A percentile compares a stretch with the other conserved stretches of the same genome.
These are phyloP conservation scores for Eudemis profundana DNA, from an alignment of 2,888 invertebrate species.

Conservation along the genomic window DNA sequence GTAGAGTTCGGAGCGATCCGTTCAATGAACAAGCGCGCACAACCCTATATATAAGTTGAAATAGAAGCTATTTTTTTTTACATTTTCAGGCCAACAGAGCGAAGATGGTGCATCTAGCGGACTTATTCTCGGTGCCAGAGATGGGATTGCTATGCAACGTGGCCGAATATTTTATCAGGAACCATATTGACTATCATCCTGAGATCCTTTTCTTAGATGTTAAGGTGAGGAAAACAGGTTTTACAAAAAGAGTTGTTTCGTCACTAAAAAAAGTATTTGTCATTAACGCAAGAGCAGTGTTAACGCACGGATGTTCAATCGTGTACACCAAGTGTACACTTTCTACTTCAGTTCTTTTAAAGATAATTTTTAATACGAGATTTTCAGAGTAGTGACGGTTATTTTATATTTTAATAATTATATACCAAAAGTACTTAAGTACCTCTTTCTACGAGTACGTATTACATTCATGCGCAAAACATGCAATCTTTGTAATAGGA, in stretches of 20 bases:
- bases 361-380: too few species aligned
- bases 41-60: neutral
- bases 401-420: too few species aligned
- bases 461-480: neutral
- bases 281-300: too few species aligned
- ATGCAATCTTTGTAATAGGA: neutral
- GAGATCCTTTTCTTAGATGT: conserved; percentile 98
- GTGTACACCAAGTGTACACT: too few species aligned
- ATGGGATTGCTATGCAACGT: conserved; percentile 97
- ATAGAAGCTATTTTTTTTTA: conserved; percentile 37
- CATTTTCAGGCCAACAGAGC: conserved; percentile 83
- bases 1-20: too few species aligned
- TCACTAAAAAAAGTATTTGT: too few species aligned
- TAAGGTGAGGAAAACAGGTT: conserved; percentile 84
- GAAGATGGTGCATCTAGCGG: conserved; percentile 97
- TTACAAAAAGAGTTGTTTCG: neutral
- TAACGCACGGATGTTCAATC: too few species aligned
- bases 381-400: too few species aligned
- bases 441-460: too few species aligned
- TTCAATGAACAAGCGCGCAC: too few species aligned
- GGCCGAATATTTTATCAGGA: conserved; percentile 95
- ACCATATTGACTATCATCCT: conserved; percentile 97
- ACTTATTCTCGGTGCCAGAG: conserved; percentile 98
- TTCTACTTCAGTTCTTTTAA: too few species aligned
- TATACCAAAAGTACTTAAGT: too few species aligned